These are phyloP conservation scores for Clarias magur DNA, from an alignment of 2,113 vertebrate species.

Conservation along the genomic window DNA sequence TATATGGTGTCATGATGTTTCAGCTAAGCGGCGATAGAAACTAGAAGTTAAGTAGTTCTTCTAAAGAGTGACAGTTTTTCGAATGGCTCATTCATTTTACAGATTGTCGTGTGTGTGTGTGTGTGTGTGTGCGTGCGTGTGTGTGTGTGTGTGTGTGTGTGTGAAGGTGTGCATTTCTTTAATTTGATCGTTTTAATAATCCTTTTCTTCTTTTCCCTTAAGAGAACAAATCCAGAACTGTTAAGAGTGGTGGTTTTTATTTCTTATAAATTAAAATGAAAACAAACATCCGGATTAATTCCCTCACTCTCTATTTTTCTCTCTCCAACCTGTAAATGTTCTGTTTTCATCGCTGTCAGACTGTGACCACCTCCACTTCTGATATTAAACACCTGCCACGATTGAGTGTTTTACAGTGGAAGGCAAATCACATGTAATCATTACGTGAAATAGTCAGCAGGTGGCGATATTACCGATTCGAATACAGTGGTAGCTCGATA, in stretches of 20 bases:
- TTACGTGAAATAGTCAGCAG: no score
- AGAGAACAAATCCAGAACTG: not conserved
- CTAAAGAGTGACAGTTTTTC: not conserved
- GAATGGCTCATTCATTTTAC: not conserved
- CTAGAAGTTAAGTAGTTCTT: not conserved
- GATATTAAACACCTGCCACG: no score
- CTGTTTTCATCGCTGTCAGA: no score
- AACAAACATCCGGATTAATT: no score
- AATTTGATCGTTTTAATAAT: not conserved
- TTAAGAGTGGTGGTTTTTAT: not conserved
- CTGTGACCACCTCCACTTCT: no score
- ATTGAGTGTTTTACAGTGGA: no score
- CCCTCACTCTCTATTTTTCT: no score
- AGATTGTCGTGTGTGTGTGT: not conserved
- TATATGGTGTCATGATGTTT: not conserved
- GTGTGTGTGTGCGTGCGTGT: not conserved
- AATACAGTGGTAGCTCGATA: no score
- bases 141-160: not conserved
- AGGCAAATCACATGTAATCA: no score
- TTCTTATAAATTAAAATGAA: not conserved
- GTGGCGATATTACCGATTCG: no score
- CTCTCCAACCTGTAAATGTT: no score
- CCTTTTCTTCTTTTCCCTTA: not conserved
- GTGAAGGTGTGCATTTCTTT: not conserved
- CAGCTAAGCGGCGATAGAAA: not conserved